Percentiles rank a stretch among this genome's conserved stretches.
Conservation (phyloP, 1,140 invertebrate species). For the Harpegnathos saltator region DNA sequence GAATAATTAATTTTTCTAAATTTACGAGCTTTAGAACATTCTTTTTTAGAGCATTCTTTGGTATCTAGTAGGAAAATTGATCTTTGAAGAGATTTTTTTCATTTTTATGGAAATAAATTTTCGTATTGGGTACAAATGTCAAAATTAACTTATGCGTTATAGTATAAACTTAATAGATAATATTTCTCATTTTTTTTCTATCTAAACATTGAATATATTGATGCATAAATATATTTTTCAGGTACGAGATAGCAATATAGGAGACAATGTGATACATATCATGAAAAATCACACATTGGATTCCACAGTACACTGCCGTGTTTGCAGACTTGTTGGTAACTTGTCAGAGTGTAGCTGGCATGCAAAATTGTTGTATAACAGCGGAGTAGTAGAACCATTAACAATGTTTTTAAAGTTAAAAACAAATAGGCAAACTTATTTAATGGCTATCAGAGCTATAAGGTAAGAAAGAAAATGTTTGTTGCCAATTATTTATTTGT, state of each 20-base stretch:
- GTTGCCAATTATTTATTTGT: neutral
- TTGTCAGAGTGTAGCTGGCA: slow-evolving; percentile 78
- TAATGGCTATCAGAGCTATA: slow-evolving; percentile 80
- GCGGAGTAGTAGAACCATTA: slow-evolving; percentile 72
- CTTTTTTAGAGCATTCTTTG: too few relatives aligned
- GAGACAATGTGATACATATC: slow-evolving; percentile 75
- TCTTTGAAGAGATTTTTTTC: too few relatives aligned
- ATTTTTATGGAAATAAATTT: too few relatives aligned
- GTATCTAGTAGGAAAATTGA: too few relatives aligned
- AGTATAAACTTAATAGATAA: too few relatives aligned
- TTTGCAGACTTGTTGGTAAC: slow-evolving; percentile 82
- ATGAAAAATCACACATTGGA: slow-evolving; percentile 75
- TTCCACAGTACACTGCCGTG: slow-evolving; percentile 77
- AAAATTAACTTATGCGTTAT: neutral
- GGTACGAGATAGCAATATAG: slow-evolving; percentile 76
- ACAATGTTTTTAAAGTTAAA: slow-evolving; percentile 69
- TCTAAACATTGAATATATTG: neutral
- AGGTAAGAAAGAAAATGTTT: slow-evolving; percentile 70
- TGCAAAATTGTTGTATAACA: slow-evolving; percentile 77
- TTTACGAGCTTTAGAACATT: too few relatives aligned
- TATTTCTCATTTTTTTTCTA: slow-evolving; percentile 26
- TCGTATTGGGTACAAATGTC: neutral
- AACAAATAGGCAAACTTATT: slow-evolving; percentile 73
- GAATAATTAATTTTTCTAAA: too few relatives aligned
- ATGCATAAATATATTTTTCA: slow-evolving; percentile 57